Base-by-base conservation (phyloP, 2,797 vertebrate species). In the Nannoperca australis region DNA sequence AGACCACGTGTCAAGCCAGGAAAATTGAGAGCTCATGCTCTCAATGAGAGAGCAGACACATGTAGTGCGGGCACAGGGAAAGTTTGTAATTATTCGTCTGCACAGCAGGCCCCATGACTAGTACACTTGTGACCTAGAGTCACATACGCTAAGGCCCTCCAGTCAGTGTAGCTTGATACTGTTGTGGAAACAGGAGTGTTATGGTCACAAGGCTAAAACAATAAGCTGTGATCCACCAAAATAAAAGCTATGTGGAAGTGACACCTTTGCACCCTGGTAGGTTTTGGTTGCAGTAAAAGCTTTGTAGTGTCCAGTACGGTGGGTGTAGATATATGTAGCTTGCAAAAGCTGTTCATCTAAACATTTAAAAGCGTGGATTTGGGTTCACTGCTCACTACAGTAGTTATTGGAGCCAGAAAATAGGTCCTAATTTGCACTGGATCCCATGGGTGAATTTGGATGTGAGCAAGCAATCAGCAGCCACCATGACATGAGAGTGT, bases 11-110 rank as follows among this genome's bases (percentile, higher is more conserved):
- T 85, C 84, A 27, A 42, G 61, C 36, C 42, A 45, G 56, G 85
- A 78, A 92, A 92, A 91, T 88, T 73, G 84, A 90, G 83, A 90
- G 76, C 86, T 89, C 69, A 70, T 79, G 87, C 67, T 88, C 71
- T 84, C 71, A 84, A 38, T 77, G 70, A 87, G 67, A 61, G 61
- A 62, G 62, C 55, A 54, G 63, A 51, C 51, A 54, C 20, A 84
- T 42, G 49, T 49, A 32, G 59, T 0, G 49, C 6, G 1, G 62
- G 49, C 32, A 53, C 38, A 62, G 36, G 51, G 47, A 70, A 11
- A 76, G 63, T 72, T 77, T 73, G 81, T 32, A 70, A 80, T 80
- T 85, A 82, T 81, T 78, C 76, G 47, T 73, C 66, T 82, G 71
- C 32, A 34, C 32, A 56, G 76, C 55, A 42, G 44, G 24, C 47